phyloP scores from a whole-genome alignment of 1,140 invertebrate genomes.

The Probaryconus sp. region DNA sequence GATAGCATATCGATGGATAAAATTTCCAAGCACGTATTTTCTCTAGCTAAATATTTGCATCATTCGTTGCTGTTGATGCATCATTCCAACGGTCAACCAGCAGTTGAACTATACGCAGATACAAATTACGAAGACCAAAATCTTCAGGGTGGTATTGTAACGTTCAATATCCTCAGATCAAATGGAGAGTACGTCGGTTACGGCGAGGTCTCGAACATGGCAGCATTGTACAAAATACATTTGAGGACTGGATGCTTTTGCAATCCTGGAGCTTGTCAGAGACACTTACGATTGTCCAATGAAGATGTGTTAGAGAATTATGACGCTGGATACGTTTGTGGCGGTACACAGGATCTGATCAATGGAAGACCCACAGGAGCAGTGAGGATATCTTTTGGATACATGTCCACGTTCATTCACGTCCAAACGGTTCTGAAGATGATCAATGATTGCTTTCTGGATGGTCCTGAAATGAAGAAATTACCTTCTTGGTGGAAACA shows the following conservation, averaged over 20 bases:
- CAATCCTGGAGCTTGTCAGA: constrained; percentile 96
- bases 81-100: constrained; percentile 86
- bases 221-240: constrained; percentile 90
- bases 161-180: constrained; percentile 90
- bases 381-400: constrained; percentile 95
- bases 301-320: constrained; percentile 87
- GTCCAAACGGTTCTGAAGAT: constrained; percentile 85
- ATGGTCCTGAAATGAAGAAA: constrained; percentile 65
- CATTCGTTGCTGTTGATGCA: constrained; percentile 81
- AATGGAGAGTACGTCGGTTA: constrained; percentile 91
- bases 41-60: constrained; percentile 86
- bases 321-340: constrained; percentile 93
- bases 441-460: constrained; percentile 85
- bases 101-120: constrained; percentile 87
- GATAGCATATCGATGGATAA: constrained; percentile 83
- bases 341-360: constrained; percentile 93
- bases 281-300: constrained; percentile 85
- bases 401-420: constrained; percentile 88
- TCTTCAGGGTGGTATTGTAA: constrained; percentile 90
- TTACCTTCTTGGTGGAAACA: constrained; percentile 66
- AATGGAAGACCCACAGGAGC: constrained; percentile 94
- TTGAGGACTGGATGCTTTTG: constrained; percentile 97
- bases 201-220: constrained; percentile 93
- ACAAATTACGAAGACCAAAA: constrained; percentile 81
- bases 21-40: constrained; percentile 87